Base-by-base conservation (phyloP, 1,140 invertebrate genomes). In the Drosophila ananassae region DNA sequence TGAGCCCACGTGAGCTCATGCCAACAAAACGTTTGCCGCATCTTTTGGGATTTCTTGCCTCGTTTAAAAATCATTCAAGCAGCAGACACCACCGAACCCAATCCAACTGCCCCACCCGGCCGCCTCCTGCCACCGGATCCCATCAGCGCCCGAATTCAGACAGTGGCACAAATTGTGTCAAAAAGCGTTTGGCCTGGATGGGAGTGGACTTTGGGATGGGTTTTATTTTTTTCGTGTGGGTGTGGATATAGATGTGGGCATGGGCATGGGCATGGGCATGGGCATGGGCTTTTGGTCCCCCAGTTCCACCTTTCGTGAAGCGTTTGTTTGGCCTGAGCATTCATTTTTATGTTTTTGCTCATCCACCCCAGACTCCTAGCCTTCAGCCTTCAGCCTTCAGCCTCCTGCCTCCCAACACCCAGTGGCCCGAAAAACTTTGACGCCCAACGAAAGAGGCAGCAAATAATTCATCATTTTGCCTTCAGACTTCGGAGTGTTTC, bases 31-130 rank as follows among this genome's bases (percentile, higher is more conserved):
- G 82, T 64, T 87, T 82, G 79, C 75, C 83, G 83, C 83, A 87
- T 87, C 83, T 87, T 87, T 87, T 79, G 83, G 83, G 83, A 87
- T 87, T 87, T 87, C 83, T 87, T 87, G 83, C 83, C 83, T 87
- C 83, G 83, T 87, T 87, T 87, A 87, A 87, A 87, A 87, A 87
- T 89, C 83, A 87, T 87, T 87, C 83, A 87, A 87, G 83, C 83
- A 87, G 83, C 83, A 87, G 83, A 89, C 83, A 77, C 79, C 80
- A 68, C 83, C 79, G 24, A 73, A 82, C 78, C 60, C 77, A 64
- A 52, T 63, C 74, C 74, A 48, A 73, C 48, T 3, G 34, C 48
- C 57, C 48, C 30, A 34, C 41, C 50, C 24, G 37, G 6, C 41
- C n/a, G 2, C 8, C 41, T 12, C 10, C 34, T 12, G 10, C 34